Evolutionary conservation across 2,797 vertebrate genomes (phyloP), one percentile per base, ranked within the genome.

Genomic region (Bryconaethiops microstoma): DNA sequence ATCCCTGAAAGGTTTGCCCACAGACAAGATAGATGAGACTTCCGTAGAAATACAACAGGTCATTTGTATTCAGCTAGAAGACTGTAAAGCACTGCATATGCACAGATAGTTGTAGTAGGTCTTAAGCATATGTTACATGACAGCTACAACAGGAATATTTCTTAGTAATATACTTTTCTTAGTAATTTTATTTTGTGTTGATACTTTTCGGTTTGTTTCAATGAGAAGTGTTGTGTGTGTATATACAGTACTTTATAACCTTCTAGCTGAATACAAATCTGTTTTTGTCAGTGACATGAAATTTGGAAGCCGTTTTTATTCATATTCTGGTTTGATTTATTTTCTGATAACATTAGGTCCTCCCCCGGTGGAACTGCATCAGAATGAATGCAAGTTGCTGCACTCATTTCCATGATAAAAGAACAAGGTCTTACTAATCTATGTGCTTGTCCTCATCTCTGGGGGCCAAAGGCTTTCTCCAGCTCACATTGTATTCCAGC

Each of bases 391-490:
- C 13, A 35, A 21, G 59, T 74, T 14, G 21, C 35, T 57, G 71
- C 39, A 48, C 42, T 13, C 45, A 16, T 68, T 67, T 74, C 23
- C 40, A 59, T 59, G 52, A 45, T 65, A 52, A 67, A 78, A 84
- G 74, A 52, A 70, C 39, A 84, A 80, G 79, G 77, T 80, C 74
- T 77, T 60, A 80, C 77, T 45, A 50, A 25, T 70, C 39, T 55
- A 76, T 77, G 82, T 83, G 68, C 54, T 21, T 74, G n/a, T 72
- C 63, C 29, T 71, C n/a, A 62, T 69, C 69, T 82, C 74, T 83
- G 81, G 85, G 57, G 40, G 8, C 23, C 82, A 88, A 78, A 89
- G 77, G 72, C 25, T 54, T 63, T 79, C 64, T 65, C 45, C 87
- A 84, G 78, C 71, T 65, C 60, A 25, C 75, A 54, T 52, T 42